Base-by-base conservation (phyloP, 2,797 vertebrate species). In the Discoglossus pictus region DNA sequence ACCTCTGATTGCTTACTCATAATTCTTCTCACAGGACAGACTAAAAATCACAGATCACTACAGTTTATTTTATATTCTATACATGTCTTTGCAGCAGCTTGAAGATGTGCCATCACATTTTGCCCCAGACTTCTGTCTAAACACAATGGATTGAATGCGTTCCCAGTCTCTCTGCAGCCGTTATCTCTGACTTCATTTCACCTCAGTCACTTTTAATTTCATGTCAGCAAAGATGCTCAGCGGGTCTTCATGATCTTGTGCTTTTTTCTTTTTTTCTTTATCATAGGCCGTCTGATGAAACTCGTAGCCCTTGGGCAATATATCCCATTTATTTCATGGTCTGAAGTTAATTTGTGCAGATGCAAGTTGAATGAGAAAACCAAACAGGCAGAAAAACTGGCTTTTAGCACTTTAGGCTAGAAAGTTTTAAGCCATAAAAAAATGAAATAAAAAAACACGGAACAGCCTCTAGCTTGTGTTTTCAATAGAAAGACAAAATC, bases 321-420 rank as follows among this genome's bases (percentile, higher is more conserved):
- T 74, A 75, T 75, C 65, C 67, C 75, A 78, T 75, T 84, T 81
- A 76, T 78, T 83, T 82, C 66, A 64, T 64, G 75, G 56, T 68
- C 74, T 80, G 75, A 68, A 79, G 61, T 63, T 82, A 78, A 86
- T 83, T 79, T 78, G 73, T 74, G 66, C 65, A 80, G 73, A 79
- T 65, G 54, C 52, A 73, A 40, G 1, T 27, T 68, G 79, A 79
- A 73, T 69, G 74, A 79, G 78, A 79, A 66, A 82, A 78, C 72
- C 52, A 75, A 83, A 74, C 61, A 78, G 73, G 71, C 62, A 77
- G 75, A 77, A 83, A 83, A 79, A 80, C 73, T 69, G 64, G 62
- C 73, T 81, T 78, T 59, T 61, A 81, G 6, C 48, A 66, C 77
- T 74, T 12, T 15, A 80, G 76, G 78, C 71, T 69, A 39, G n/a